Evolutionary conservation across 2,113 vertebrate genomes (phyloP), one percentile per base, ranked within the genome.

Genomic region (Crocuta crocuta): DNA sequence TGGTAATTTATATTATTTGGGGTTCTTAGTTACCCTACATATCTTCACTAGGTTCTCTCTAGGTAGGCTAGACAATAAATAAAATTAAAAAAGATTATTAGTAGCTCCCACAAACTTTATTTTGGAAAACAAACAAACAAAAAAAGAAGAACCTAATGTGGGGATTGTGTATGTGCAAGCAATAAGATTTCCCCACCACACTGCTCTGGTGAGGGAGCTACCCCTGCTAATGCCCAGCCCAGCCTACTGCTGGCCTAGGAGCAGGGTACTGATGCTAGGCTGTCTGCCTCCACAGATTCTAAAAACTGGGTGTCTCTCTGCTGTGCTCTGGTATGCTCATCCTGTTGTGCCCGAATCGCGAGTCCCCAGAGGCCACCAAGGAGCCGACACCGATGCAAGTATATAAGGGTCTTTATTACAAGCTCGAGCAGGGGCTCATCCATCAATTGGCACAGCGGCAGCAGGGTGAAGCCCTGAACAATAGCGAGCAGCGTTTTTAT

Each of bases 141-240:
- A 55, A 55, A 55, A 21, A 61, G 58, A 55, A 55, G 28, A 48
- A 55, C 2, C 7, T 65, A 35, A 19, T 7, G 9, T 86, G 31
- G 11, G 48, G 35, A 7, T 15, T 65, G 0, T 68, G 3, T 4
- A 35, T 4, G 12, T 74, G 65, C 28, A 48, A 13, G 63, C 4
- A 35, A 13, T 39, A 8, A 91, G 45, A 65, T 10, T 16, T 79
- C 45, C 15, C 61, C 23, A 24, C 7, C 19, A 73, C 31, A 50
- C 45, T 28, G 13, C 3, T 43, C 4, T 23, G 35, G 31, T n/a
- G 4, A 33, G 86, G 70, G 43, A 26, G 65, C 53, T 58, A 21
- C 35, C 9, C 13, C 16, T 45, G 53, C 19, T 71, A 0, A 4
- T 50, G 6, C 5, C 17, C 31, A 21, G 10, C 2, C 8, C 2